Evolutionary conservation across 1,140 invertebrate genomes (phyloP).

Genomic region (Nasonia longicornis): DNA sequence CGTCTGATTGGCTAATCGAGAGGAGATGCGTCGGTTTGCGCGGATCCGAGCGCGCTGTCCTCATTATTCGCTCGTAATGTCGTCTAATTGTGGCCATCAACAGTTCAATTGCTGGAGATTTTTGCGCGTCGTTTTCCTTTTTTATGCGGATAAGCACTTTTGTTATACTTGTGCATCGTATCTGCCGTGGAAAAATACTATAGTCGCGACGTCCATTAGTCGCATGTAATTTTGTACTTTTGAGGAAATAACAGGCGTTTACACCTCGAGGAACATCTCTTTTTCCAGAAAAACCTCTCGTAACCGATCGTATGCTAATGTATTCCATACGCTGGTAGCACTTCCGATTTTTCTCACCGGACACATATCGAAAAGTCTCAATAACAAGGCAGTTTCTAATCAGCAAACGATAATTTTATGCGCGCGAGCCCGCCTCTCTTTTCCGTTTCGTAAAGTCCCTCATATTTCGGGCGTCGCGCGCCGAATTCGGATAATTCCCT

Average conservation of each 20-base stretch:
- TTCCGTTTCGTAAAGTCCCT: background rate
- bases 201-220: background rate
- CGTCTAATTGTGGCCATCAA: constrained; percentile 39
- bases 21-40: background rate
- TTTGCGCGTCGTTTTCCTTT: background rate
- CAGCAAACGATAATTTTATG: constrained; percentile 5
- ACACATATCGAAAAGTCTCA: no score
- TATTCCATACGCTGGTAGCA: background rate
- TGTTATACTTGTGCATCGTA: no score
- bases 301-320: background rate
- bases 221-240: background rate
- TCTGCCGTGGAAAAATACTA: background rate
- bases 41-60: background rate
- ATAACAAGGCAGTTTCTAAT: background rate
- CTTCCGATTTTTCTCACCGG: background rate
- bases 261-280: no score
- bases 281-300: background rate
- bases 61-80: constrained; percentile 36
- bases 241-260: no score
- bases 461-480: background rate
- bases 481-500: background rate
- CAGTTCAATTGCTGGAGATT: constrained; percentile 29
- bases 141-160: background rate
- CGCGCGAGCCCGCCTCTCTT: background rate
- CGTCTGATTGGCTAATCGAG: constrained; percentile 43